Evolutionary conservation across 2,797 vertebrate genomes (phyloP).

Genomic region (Masticophis lateralis): DNA sequence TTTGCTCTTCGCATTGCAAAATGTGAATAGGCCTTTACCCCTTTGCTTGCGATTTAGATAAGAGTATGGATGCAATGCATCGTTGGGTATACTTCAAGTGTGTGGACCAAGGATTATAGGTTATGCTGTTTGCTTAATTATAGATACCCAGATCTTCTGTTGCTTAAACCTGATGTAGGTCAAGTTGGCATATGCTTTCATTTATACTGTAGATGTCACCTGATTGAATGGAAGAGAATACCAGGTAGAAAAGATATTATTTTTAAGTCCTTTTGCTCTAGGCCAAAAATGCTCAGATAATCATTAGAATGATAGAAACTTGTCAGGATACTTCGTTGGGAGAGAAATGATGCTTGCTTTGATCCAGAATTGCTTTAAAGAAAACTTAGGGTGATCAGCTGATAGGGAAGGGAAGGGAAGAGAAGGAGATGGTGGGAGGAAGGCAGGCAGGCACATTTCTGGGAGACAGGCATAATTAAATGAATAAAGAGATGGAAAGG

Average conservation of each 20-base stretch:
- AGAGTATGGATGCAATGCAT: neutral
- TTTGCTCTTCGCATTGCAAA: neutral
- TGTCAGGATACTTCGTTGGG: neutral
- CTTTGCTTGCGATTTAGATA: neutral
- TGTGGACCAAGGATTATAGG: neutral
- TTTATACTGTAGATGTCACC: neutral
- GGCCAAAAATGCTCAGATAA: neutral
- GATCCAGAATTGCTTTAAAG: neutral
- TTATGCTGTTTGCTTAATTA: neutral
- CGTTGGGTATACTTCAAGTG: neutral
- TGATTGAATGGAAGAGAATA: neutral
- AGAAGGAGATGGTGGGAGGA: fast-evolving
- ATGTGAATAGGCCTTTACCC: neutral
- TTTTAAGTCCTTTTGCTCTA: neutral
- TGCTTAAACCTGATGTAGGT: neutral
- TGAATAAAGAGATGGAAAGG: neutral
- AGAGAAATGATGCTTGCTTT: neutral
- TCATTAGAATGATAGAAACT: neutral
- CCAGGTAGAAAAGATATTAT: neutral
- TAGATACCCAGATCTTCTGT: neutral
- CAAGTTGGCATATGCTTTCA: neutral
- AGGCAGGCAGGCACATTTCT: too few relatives aligned
- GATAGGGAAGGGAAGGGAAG: neutral
- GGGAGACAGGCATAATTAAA: neutral
- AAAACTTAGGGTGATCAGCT: neutral